phyloP scores from a whole-genome alignment of 2,888 invertebrate species.

The Desoria tigrina region DNA sequence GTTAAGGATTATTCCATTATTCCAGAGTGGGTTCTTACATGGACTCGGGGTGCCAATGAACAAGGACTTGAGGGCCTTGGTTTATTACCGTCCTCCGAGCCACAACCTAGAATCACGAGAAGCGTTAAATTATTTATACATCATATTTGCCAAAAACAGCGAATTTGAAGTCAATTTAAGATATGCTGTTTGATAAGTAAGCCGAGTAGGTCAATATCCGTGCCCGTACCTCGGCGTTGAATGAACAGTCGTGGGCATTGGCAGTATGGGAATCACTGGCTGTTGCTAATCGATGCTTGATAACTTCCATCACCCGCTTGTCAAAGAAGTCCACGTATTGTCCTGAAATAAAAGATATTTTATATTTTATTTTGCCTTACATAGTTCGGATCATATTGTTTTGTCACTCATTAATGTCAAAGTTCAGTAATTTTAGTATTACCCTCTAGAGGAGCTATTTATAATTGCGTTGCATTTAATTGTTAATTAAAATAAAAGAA shows the following conservation, averaged over 20 bases:
- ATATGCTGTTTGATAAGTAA: too few species aligned
- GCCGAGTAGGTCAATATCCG: too few species aligned
- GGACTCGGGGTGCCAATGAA: slow-evolving; percentile 80
- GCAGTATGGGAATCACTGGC: slow-evolving; percentile 62
- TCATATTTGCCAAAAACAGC: too few species aligned
- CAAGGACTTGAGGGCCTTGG: slow-evolving; percentile 70
- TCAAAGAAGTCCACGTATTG: slow-evolving; percentile 94
- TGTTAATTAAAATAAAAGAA: too few species aligned
- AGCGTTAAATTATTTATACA: too few species aligned
- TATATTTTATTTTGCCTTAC: neutral
- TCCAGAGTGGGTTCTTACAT: slow-evolving; percentile 70
- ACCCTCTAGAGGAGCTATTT: too few species aligned
- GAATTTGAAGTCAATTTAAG: too few species aligned
- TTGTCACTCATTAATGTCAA: neutral
- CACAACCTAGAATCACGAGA: slow-evolving; percentile 65
- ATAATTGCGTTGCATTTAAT: too few species aligned
- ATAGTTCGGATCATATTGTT: neutral
- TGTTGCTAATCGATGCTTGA: slow-evolving; percentile 75
- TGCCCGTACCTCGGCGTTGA: slow-evolving; percentile 49
- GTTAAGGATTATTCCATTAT: too few species aligned
- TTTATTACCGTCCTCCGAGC: slow-evolving; percentile 67
- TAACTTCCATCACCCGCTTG: slow-evolving; percentile 85
- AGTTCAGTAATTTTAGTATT: neutral
- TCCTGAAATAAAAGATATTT: slow-evolving; percentile 64
- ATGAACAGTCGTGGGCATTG: slow-evolving; percentile 47